Conservation (phyloP, 92 coral and sea anemone species). For the Hydrozoanthus gracilis region DNA sequence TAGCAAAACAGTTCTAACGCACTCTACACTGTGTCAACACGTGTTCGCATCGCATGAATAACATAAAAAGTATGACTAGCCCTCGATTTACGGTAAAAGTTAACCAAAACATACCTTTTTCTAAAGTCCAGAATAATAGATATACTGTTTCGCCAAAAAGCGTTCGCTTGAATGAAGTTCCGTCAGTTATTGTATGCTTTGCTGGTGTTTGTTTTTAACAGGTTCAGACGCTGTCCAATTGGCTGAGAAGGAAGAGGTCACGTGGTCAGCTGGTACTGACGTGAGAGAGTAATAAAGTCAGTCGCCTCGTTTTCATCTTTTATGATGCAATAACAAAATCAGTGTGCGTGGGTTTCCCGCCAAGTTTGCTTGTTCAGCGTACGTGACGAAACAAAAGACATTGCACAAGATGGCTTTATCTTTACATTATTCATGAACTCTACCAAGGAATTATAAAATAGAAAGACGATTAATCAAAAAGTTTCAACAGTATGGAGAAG, state of each 20-base stretch:
- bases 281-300: constrained; percentile 18
- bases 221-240: constrained; percentile 25
- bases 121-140: not conserved
- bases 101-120: constrained; percentile 16
- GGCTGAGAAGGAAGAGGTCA: constrained; percentile 21
- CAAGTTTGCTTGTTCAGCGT: too few species aligned
- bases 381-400: not conserved
- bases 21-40: too few species aligned
- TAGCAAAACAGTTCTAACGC: too few species aligned
- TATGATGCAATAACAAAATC: constrained; percentile 35
- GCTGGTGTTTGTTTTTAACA: constrained; percentile 38
- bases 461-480: too few species aligned
- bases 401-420: not conserved
- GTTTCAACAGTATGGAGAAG: too few species aligned
- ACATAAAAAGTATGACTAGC: not conserved
- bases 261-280: constrained; percentile 35
- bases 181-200: constrained; percentile 1
- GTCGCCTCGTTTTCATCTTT: constrained; percentile 10
- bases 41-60: not conserved
- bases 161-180: constrained; percentile 17
- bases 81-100: not conserved
- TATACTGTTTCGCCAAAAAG: not conserved
- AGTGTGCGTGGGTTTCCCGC: too few species aligned
- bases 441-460: too few species aligned
- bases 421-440: too few species aligned